Percentiles rank a stretch among this genome's conserved stretches.
These are phyloP conservation scores for Ostrea denselamellosa DNA, from an alignment of 1,140 invertebrate genomes.

Conservation along the genomic window DNA sequence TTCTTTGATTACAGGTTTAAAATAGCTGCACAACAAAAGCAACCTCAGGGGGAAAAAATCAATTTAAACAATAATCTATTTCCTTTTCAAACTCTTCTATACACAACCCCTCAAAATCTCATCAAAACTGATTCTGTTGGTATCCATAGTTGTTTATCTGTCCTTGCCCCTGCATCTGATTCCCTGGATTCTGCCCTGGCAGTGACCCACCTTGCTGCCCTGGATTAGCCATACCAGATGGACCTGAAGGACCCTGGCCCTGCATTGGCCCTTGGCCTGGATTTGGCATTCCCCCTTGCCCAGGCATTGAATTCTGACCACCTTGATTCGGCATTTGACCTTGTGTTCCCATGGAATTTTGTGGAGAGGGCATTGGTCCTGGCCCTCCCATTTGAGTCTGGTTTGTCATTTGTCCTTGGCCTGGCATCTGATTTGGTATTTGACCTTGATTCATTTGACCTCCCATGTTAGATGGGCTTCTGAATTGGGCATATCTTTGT, in stretches of 20 bases:
- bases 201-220: conserved; percentile 50
- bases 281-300: conserved; percentile 46
- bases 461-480: conserved; percentile 48
- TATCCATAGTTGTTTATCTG: conserved; percentile 44
- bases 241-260: conserved; percentile 34
- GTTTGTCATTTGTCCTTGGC: conserved; percentile 59
- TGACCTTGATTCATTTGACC: conserved; percentile 50
- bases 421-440: conserved; percentile 52
- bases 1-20: background rate
- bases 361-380: conserved; percentile 47
- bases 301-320: conserved; percentile 49
- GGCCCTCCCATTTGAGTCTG: conserved; percentile 46
- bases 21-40: background rate
- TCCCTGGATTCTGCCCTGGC: conserved; percentile 45
- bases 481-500: conserved; percentile 55
- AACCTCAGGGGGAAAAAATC: background rate
- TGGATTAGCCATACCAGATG: conserved; percentile 23
- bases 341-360: conserved; percentile 34
- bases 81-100: background rate
- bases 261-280: conserved; percentile 40
- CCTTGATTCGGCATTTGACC: conserved; percentile 49
- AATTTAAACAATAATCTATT: too few species aligned
- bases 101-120: background rate
- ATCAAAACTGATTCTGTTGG: conserved; percentile 34
- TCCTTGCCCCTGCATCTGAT: conserved; percentile 41